Percentiles rank a stretch among this genome's conserved stretches.
Evolutionary conservation across 2,797 vertebrate genomes (phyloP).

Genomic region (Acipenser transmontanus): DNA sequence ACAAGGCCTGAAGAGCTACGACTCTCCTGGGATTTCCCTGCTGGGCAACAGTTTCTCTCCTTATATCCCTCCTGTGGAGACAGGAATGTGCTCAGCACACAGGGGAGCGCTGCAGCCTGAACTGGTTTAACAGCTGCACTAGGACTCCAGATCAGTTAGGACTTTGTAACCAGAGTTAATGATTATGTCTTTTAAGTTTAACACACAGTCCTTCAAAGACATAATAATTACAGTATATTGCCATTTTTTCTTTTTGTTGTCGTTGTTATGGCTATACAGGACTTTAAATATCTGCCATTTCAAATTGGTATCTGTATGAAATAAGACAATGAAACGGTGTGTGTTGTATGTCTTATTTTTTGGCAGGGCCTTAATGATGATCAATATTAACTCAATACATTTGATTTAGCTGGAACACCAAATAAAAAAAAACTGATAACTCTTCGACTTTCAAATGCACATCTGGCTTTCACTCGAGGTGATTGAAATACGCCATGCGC

Average conservation of each 20-base stretch:
- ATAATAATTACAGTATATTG: not conserved
- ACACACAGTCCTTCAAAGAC: slow-evolving; percentile 52
- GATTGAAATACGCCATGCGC: too few species aligned
- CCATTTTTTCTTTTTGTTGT: slow-evolving; percentile 43
- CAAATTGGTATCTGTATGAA: slow-evolving; percentile 26
- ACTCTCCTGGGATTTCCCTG: slow-evolving; percentile 33
- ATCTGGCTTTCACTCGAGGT: too few species aligned
- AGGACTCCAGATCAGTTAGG: slow-evolving; percentile 37
- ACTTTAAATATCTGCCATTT: slow-evolving; percentile 45
- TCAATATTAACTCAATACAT: too few species aligned
- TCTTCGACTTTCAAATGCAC: too few species aligned
- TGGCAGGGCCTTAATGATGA: too few species aligned
- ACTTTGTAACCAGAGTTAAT: not conserved
- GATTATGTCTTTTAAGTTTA: slow-evolving; percentile 11
- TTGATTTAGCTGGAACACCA: too few species aligned
- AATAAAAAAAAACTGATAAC: too few species aligned
- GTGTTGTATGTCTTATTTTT: too few species aligned
- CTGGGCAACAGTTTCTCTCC: slow-evolving; percentile 39
- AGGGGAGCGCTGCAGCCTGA: slow-evolving; percentile 22
- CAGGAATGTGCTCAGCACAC: slow-evolving; percentile 25
- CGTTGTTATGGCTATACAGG: slow-evolving; percentile 54
- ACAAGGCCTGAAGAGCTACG: slow-evolving; percentile 39
- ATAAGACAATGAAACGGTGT: too few species aligned
- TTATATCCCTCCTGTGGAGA: slow-evolving; percentile 29
- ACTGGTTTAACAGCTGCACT: slow-evolving; percentile 42